Evolutionary conservation across 2,888 invertebrate species (phyloP).

Genomic region (Hyppa rectilinea): DNA sequence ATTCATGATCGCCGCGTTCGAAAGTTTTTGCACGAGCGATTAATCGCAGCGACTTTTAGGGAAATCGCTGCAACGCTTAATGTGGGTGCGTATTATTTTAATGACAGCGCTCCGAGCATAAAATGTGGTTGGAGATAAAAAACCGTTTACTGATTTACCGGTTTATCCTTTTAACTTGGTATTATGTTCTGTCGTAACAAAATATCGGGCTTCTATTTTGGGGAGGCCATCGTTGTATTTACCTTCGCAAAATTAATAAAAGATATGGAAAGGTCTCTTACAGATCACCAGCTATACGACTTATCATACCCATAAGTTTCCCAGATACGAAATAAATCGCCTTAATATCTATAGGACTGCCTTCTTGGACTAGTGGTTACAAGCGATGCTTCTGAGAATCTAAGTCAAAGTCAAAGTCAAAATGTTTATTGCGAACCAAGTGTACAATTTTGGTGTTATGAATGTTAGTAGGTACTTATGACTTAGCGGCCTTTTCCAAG

Average conservation of each 20-base stretch:
- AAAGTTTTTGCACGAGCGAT: slow-evolving; percentile 86
- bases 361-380: too few species aligned
- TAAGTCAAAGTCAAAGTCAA: too few species aligned
- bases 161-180: slow-evolving; percentile 62
- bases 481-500: too few species aligned
- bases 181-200: slow-evolving; percentile 37
- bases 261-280: slow-evolving; percentile 26
- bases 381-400: too few species aligned
- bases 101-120: slow-evolving; percentile 64
- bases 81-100: slow-evolving; percentile 66
- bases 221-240: slow-evolving; percentile 16
- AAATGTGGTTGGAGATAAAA: slow-evolving; percentile 63
- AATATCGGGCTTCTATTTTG: slow-evolving; percentile 38
- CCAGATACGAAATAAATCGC: slow-evolving; percentile 4
- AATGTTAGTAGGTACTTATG: too few species aligned
- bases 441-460: too few species aligned
- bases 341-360: too few species aligned
- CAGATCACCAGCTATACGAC: neutral
- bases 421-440: too few species aligned
- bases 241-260: slow-evolving; percentile 38
- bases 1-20: slow-evolving; percentile 85
- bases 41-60: slow-evolving; percentile 83
- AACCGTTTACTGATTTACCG: slow-evolving; percentile 62
- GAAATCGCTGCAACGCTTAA: slow-evolving; percentile 68
- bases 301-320: slow-evolving; percentile 4